Conservation (phyloP, 1,140 invertebrate genomes). For the Bombus waltoni region DNA sequence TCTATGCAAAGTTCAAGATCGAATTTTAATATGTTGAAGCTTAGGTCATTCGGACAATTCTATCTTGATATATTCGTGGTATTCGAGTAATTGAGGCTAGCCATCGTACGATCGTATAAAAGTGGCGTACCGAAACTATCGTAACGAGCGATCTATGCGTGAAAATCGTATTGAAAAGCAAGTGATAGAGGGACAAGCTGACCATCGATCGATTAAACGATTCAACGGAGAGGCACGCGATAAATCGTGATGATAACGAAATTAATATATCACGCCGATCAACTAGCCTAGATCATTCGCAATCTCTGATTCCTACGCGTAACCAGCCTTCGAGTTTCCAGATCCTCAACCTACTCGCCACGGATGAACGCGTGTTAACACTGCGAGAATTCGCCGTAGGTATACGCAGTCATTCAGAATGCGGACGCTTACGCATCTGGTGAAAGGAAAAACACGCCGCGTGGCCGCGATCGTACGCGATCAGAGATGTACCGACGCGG, state of each 20-base stretch:
- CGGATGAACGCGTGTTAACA: constrained; percentile 24
- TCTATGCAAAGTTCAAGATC: no score
- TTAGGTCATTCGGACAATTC: no score
- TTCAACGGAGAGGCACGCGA: neutral
- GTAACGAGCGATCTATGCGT: no score
- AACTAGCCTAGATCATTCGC: neutral
- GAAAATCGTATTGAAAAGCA: no score
- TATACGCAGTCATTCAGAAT: neutral
- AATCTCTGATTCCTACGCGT: neutral
- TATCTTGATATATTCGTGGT: no score
- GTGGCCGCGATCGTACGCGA: neutral
- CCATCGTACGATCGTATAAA: no score
- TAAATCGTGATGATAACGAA: neutral
- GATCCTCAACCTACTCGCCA: constrained; percentile 30
- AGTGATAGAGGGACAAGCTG: no score
- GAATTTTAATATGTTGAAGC: no score
- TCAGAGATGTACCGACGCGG: neutral
- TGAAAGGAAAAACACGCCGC: constrained; percentile 42
- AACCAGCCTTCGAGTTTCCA: neutral
- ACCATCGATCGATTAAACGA: neutral
- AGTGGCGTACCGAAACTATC: no score
- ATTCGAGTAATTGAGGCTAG: no score
- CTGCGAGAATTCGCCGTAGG: neutral
- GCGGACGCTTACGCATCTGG: neutral
- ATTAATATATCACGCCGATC: neutral